These are phyloP conservation scores for Falco punctatus DNA, from an alignment of 2,113 vertebrate genomes.

Conservation along the genomic window DNA sequence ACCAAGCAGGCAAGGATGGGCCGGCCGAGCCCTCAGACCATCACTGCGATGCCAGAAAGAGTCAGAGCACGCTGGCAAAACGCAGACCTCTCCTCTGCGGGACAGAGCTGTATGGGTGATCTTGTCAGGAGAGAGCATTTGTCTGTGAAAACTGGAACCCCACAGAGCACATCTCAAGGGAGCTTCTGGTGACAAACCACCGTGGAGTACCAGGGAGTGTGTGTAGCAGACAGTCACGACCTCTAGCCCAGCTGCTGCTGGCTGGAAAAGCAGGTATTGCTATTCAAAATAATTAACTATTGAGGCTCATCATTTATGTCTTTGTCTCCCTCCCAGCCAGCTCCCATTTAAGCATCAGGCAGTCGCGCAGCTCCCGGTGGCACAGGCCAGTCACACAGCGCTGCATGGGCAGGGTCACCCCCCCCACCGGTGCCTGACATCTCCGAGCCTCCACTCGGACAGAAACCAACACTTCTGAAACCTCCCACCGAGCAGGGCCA, in stretches of 20 bases:
- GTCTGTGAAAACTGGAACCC: accelerated
- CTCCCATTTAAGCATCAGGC: background rate
- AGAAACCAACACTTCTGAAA: background rate
- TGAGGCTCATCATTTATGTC: background rate
- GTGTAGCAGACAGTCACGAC: background rate
- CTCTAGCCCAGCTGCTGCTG: background rate
- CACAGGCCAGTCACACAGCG: background rate
- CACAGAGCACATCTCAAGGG: background rate
- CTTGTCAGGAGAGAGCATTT: background rate
- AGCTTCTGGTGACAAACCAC: background rate
- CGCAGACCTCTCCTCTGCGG: background rate
- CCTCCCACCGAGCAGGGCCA: background rate
- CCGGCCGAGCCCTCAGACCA: background rate
- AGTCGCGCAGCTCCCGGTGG: background rate
- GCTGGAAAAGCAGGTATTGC: background rate
- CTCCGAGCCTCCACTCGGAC: background rate
- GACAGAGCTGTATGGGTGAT: background rate
- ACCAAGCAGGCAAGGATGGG: background rate
- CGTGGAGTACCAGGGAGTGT: accelerated
- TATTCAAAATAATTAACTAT: background rate
- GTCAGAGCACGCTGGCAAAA: background rate
- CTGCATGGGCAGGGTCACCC: background rate
- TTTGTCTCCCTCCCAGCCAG: background rate
- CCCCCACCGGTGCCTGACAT: background rate
- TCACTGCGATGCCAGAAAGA: background rate